Evolutionary conservation across 2,113 vertebrate genomes (phyloP).

Genomic region (Tursiops truncatus): DNA sequence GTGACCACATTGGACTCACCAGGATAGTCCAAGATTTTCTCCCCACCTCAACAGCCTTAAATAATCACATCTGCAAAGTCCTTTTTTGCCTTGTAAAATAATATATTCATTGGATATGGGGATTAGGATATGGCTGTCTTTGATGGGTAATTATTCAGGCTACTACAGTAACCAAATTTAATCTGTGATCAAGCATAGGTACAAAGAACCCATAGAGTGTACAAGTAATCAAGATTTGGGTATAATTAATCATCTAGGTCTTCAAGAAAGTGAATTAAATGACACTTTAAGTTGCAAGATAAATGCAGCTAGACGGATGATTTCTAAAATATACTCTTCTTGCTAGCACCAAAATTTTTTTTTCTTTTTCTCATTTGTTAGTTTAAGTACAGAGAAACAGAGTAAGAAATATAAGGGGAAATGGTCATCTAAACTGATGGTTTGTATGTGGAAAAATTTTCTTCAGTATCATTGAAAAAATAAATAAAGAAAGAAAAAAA

Average conservation of each 20-base stretch:
- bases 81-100: background rate
- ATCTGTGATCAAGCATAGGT: background rate
- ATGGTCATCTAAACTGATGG: background rate
- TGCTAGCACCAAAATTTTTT: background rate
- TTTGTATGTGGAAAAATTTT: background rate
- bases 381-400: background rate
- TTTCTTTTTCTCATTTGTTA: background rate
- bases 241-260: background rate
- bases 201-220: background rate
- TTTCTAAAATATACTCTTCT: background rate
- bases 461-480: background rate
- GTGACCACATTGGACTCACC: background rate
- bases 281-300: background rate
- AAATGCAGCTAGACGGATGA: background rate
- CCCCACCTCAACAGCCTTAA: background rate
- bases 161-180: background rate
- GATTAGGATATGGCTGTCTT: background rate
- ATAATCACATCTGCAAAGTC: background rate
- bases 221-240: background rate
- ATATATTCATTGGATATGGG: background rate
- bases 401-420: background rate
- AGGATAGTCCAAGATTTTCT: background rate
- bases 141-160: background rate
- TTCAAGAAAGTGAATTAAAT: conserved; percentile 30
- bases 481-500: background rate